phyloP scores from a whole-genome alignment of 1,140 invertebrate species.

The Orchestia grillus region DNA sequence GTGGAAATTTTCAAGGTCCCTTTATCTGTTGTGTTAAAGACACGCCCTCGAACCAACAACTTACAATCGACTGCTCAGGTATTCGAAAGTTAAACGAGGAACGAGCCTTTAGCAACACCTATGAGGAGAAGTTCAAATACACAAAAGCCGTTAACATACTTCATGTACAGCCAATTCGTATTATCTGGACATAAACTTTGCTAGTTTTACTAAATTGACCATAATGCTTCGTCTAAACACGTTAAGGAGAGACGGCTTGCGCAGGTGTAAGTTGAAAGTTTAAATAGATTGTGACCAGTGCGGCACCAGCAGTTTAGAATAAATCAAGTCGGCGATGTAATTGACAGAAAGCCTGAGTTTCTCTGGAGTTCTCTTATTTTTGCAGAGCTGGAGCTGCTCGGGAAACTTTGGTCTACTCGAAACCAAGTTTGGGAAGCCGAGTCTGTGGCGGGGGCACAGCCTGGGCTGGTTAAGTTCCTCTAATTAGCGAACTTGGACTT shows the following conservation, averaged over 20 bases:
- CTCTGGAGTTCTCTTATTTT: not conserved
- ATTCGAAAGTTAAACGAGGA: no score
- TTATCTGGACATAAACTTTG: not conserved
- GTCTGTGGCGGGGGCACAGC: not conserved
- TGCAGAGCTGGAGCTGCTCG: not conserved
- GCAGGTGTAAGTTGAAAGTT: not conserved
- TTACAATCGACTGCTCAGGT: no score
- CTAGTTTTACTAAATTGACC: not conserved
- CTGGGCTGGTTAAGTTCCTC: not conserved
- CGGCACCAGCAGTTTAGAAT: not conserved
- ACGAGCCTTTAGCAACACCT: no score
- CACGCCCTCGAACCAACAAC: no score
- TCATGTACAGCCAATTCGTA: no score
- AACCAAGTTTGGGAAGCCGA: not conserved
- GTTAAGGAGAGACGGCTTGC: not conserved
- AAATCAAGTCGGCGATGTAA: not conserved
- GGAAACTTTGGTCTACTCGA: not conserved
- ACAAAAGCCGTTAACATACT: not conserved
- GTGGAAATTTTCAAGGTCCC: no score
- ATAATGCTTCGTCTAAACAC: not conserved
- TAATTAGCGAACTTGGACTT: not conserved
- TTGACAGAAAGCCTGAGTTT: not conserved
- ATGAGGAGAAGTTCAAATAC: no score
- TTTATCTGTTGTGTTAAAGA: no score
- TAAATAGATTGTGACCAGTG: not conserved